Evolutionary conservation across 1,140 invertebrate genomes (phyloP).

Genomic region (Thereuonema tuberculata): DNA sequence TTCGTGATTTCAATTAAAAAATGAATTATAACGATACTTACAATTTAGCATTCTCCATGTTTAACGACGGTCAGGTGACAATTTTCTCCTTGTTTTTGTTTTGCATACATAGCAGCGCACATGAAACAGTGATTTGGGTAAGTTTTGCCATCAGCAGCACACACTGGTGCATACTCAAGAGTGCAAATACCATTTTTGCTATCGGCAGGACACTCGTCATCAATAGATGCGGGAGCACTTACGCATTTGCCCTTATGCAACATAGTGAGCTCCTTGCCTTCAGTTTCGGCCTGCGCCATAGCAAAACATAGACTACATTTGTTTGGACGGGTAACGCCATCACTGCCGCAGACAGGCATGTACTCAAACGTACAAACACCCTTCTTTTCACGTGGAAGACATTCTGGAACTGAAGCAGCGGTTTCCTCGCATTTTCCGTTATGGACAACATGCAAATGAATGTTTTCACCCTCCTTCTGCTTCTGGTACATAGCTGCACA

Average conservation of each 20-base stretch:
- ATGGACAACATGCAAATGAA: background rate
- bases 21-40: too few species aligned
- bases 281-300: background rate
- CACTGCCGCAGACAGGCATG: constrained; percentile 53
- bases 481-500: constrained; percentile 54
- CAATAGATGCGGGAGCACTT: background rate
- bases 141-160: constrained; percentile 44
- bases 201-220: background rate
- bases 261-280: background rate
- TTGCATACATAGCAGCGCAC: background rate
- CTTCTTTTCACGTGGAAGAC: background rate
- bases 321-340: constrained; percentile 46
- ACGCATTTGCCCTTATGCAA: background rate
- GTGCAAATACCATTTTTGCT: constrained; percentile 1
- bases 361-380: constrained; percentile 40
- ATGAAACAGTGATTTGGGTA: constrained; percentile 43
- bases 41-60: background rate
- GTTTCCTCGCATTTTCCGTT: background rate
- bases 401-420: background rate
- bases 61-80: background rate
- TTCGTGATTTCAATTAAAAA: too few species aligned
- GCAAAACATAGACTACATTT: constrained; percentile 26
- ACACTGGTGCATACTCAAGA: constrained; percentile 50
- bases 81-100: background rate
- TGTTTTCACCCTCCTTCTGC: background rate